phyloP scores from a whole-genome alignment of 2,888 invertebrate species.

The Ligdia adustata region DNA sequence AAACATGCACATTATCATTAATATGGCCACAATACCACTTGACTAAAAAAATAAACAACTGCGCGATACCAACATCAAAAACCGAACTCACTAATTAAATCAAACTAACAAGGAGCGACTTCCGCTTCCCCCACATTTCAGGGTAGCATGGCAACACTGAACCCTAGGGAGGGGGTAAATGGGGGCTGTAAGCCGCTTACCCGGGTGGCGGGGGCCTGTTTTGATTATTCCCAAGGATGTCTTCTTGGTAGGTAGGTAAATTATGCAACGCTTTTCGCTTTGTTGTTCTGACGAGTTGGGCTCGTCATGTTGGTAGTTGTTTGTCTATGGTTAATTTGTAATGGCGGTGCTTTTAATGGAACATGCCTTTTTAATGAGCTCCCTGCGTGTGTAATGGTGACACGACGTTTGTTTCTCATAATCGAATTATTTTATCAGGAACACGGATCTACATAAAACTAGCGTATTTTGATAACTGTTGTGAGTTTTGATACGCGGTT shows the following conservation, averaged over 20 bases:
- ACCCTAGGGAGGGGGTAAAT: constrained; percentile 42
- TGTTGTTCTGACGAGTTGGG: constrained; percentile 53
- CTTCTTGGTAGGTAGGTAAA: constrained; percentile 78
- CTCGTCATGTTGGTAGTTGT: constrained; percentile 45
- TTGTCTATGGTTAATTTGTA: constrained; percentile 42
- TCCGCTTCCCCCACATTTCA: constrained; percentile 63
- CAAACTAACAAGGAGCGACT: constrained; percentile 74
- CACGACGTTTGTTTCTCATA: too few relatives aligned
- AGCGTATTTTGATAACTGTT: too few relatives aligned
- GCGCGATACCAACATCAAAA: constrained; percentile 61
- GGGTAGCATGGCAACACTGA: constrained; percentile 61
- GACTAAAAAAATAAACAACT: constrained; percentile 35
- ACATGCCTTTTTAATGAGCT: constrained; percentile 10
- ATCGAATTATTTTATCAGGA: too few relatives aligned
- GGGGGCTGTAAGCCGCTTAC: constrained; percentile 72
- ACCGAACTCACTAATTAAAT: constrained; percentile 77
- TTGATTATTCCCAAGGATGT: constrained; percentile 83
- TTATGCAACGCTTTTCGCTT: constrained; percentile 70
- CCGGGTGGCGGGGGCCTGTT: constrained; percentile 69
- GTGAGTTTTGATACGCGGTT: too few relatives aligned
- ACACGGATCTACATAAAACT: too few relatives aligned
- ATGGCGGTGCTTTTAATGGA: constrained; percentile 30
- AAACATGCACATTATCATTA: not conserved
- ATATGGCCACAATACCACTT: constrained; percentile 12
- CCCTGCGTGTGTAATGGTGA: not conserved